A percentile compares a stretch with the other conserved stretches of the same genome.
phyloP scores from a whole-genome alignment of 2,113 vertebrate genomes.

The Nestor notabilis region DNA sequence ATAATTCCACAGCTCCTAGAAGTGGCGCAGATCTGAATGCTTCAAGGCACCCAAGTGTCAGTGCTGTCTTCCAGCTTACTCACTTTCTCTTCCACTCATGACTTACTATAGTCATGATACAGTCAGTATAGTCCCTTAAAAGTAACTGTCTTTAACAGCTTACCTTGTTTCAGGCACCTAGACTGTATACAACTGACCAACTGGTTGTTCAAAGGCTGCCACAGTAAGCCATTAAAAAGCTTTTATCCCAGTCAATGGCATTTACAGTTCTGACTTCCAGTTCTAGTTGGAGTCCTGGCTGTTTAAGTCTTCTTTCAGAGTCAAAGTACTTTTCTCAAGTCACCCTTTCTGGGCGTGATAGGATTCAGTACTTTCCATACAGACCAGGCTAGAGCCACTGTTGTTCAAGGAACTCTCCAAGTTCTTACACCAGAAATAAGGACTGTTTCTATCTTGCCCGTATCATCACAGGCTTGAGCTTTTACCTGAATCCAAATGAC shows the following conservation, averaged over 20 bases:
- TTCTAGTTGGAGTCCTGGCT: not conserved
- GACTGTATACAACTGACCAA: not conserved
- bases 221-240: not conserved
- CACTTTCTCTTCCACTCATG: not conserved
- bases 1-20: not conserved
- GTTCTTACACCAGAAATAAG: not conserved
- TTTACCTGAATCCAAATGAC: slow-evolving; percentile 93
- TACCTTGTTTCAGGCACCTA: not conserved
- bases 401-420: not conserved
- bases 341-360: not conserved
- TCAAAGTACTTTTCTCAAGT: not conserved
- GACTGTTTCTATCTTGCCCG: not conserved
- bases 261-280: not conserved
- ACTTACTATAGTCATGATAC: not conserved
- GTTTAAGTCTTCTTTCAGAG: not conserved
- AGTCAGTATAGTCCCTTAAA: not conserved
- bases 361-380: not conserved
- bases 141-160: not conserved
- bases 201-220: not conserved
- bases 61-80: not conserved
- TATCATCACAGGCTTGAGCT: not conserved
- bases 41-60: not conserved
- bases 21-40: not conserved
- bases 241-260: not conserved
- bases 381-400: not conserved